Percentiles rank a stretch among this genome's conserved stretches.
These are phyloP conservation scores for Catharus bicknelli DNA, from an alignment of 2,113 vertebrate species.

Conservation along the genomic window DNA sequence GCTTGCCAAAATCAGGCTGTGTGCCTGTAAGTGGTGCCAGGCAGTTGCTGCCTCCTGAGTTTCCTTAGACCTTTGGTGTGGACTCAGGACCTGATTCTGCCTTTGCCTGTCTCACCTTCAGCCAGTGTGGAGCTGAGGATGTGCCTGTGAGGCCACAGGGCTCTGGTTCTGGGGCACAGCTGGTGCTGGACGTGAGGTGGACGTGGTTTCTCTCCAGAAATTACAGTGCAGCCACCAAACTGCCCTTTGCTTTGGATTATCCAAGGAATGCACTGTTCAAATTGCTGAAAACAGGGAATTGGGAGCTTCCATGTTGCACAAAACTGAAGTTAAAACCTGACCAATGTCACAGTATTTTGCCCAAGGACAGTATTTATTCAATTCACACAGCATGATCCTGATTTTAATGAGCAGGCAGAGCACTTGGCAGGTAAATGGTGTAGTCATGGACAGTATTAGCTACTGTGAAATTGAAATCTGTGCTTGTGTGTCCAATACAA, in stretches of 20 bases:
- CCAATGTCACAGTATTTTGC: neutral
- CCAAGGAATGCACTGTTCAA: neutral
- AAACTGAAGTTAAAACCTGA: neutral
- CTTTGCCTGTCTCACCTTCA: neutral
- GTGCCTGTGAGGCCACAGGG: neutral
- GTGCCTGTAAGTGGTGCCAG: neutral
- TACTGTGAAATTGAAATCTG: conserved; percentile 29
- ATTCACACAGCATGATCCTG: neutral
- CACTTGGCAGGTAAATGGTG: neutral
- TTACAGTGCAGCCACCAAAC: neutral
- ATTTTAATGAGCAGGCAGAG: conserved; percentile 35
- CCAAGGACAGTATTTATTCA: neutral
- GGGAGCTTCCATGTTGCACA: neutral
- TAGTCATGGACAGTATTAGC: conserved; percentile 8
- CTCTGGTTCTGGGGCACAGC: neutral
- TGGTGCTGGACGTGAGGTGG: neutral
- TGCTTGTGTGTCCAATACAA: neutral
- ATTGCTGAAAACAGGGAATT: neutral
- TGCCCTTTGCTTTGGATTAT: neutral
- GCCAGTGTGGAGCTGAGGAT: neutral
- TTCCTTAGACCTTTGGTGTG: neutral
- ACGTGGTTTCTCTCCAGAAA: fast-evolving
- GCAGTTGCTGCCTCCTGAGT: neutral
- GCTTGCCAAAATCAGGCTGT: neutral
- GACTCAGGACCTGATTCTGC: neutral